Conservation (phyloP, 1,140 invertebrate species). For the Heliconius eleuchia region DNA sequence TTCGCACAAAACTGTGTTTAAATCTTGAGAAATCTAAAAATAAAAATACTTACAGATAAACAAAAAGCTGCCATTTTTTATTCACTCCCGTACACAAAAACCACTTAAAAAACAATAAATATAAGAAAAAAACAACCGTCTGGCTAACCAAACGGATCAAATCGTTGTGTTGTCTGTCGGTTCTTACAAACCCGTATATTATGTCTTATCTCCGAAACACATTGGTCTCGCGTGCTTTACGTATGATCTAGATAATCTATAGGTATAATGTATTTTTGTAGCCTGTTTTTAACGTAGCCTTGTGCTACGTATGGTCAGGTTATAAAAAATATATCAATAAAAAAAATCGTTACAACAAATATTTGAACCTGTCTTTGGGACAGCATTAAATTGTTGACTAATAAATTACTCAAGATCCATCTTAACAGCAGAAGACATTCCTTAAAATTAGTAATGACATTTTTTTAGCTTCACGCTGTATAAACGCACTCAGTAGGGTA, state of each 20-base stretch:
- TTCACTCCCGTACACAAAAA: slow-evolving; percentile 22
- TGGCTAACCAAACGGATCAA: neutral
- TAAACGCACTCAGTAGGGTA: too few relatives aligned
- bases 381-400: too few relatives aligned
- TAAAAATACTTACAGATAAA: slow-evolving; percentile 9
- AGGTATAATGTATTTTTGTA: slow-evolving; percentile 7
- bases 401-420: too few relatives aligned
- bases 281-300: slow-evolving; percentile 4
- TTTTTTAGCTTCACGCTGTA: neutral
- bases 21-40: too few relatives aligned
- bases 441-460: too few relatives aligned
- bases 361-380: too few relatives aligned
- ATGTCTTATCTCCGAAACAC: slow-evolving; percentile 38
- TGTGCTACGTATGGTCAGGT: slow-evolving; percentile 6
- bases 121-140: slow-evolving; percentile 18
- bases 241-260: slow-evolving; percentile 46
- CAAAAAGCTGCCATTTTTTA: slow-evolving; percentile 10
- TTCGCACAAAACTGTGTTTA: too few relatives aligned
- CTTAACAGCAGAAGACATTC: neutral
- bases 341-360: neutral
- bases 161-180: slow-evolving; percentile 16
- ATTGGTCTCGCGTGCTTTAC: slow-evolving; percentile 41
- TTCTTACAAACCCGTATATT: slow-evolving; percentile 17
- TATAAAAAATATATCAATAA: neutral
- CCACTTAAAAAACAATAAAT: slow-evolving; percentile 4